Conservation (phyloP, 2,113 vertebrate genomes). For the Sakesphorus luctuosus region DNA sequence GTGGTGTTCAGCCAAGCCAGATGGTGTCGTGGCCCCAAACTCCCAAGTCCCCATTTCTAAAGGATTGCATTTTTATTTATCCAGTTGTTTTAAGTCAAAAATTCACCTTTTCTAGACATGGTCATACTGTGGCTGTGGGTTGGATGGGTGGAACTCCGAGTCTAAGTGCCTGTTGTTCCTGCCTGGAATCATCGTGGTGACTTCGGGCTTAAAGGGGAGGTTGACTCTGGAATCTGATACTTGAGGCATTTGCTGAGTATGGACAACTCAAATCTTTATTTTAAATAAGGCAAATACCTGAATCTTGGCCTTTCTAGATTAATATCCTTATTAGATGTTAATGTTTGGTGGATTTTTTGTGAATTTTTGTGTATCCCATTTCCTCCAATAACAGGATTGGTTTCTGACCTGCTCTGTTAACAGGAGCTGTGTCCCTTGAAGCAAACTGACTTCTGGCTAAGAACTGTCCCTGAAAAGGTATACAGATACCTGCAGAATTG, state of each 20-base stretch:
- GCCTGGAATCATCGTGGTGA: fast-evolving
- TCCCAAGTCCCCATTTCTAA: not conserved
- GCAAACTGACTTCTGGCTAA: not conserved
- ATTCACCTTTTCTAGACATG: not conserved
- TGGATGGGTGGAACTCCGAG: fast-evolving
- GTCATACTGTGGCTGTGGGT: not conserved
- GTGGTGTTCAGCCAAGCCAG: not conserved
- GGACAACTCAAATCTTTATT: not conserved
- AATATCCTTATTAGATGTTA: not conserved
- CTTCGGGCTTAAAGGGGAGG: not conserved
- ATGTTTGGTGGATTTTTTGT: not conserved
- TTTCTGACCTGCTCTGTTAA: not conserved
- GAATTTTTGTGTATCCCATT: not conserved
- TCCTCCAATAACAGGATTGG: not conserved
- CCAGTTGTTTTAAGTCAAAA: not conserved
- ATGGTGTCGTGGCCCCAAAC: not conserved
- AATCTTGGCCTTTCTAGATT: not conserved
- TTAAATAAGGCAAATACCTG: not conserved
- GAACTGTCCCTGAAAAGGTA: not conserved
- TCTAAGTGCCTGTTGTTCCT: not conserved
- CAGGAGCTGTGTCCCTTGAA: not conserved
- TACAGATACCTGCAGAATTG: not conserved
- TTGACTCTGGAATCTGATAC: not conserved
- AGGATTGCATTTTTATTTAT: not conserved
- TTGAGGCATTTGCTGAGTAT: not conserved